Conservation (phyloP, 2,888 invertebrate species). For the Campoletis raptor region DNA sequence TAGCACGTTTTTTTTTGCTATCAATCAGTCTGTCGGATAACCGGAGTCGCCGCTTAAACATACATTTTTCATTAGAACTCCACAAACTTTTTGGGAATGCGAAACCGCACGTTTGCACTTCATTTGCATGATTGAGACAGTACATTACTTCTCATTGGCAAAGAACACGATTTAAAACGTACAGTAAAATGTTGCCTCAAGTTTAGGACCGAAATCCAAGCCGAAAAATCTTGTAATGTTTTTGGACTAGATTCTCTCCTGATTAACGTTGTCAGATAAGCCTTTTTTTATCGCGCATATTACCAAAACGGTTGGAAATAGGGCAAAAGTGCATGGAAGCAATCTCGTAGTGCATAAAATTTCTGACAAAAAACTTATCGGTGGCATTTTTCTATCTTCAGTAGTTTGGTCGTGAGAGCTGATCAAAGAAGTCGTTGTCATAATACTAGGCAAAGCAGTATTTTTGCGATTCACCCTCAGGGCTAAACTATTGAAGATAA, state of each 20-base stretch:
- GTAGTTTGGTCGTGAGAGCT: neutral
- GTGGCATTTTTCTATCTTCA: neutral
- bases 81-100: slow-evolving; percentile 35
- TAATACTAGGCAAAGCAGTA: neutral
- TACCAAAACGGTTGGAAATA: neutral
- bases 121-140: slow-evolving; percentile 34
- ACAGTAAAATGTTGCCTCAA: neutral
- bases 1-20: slow-evolving; percentile 53
- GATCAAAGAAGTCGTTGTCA: neutral
- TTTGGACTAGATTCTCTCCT: neutral
- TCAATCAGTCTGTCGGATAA: neutral
- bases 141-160: neutral
- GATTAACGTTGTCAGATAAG: neutral
- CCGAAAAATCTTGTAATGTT: neutral
- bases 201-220: neutral
- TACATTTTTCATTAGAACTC: slow-evolving; percentile 20
- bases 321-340: neutral
- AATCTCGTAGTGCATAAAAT: neutral
- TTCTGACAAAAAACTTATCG: neutral
- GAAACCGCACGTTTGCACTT: slow-evolving; percentile 54
- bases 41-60: slow-evolving; percentile 14
- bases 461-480: neutral
- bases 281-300: neutral
- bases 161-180: neutral
- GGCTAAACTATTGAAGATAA: neutral